These are phyloP conservation scores for Anagrus nilaparvatae DNA, from an alignment of 1,140 invertebrate genomes.

Conservation along the genomic window DNA sequence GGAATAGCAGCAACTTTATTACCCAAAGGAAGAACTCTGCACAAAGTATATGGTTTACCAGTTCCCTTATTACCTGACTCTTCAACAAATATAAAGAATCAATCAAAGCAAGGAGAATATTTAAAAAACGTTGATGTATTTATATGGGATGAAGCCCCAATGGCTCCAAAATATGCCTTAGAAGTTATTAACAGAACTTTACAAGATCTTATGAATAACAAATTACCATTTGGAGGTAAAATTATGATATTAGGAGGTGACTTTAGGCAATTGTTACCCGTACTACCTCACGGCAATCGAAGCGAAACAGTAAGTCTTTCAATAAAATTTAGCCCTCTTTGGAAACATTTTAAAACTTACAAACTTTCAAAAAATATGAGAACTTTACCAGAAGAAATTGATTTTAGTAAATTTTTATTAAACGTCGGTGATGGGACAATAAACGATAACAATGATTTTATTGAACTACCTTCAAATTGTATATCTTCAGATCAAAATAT, in stretches of 20 bases:
- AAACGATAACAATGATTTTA: background rate
- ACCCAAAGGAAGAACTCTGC: background rate
- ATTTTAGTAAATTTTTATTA: slow-evolving; percentile 10
- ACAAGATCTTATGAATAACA: background rate
- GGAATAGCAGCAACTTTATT: background rate
- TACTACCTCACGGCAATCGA: background rate
- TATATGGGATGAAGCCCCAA: slow-evolving; percentile 1
- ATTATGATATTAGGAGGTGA: background rate
- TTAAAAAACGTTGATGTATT: background rate
- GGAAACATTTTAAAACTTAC: slow-evolving; percentile 6
- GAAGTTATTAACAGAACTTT: background rate
- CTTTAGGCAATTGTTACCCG: background rate
- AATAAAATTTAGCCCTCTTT: slow-evolving; percentile 1
- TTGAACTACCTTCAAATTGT: no score
- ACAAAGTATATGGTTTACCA: background rate
- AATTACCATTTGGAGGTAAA: background rate
- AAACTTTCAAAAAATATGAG: slow-evolving; percentile 1
- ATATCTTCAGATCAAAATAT: no score
- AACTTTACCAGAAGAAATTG: slow-evolving; percentile 1
- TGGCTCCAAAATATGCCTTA: slow-evolving; percentile 5
- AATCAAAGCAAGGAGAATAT: background rate
- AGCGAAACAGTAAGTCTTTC: background rate
- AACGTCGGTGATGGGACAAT: slow-evolving; percentile 2
- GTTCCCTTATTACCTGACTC: background rate
- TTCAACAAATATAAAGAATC: background rate